Evolutionary conservation across 1,140 invertebrate species (phyloP).

Genomic region (Neodiprion lecontei): DNA sequence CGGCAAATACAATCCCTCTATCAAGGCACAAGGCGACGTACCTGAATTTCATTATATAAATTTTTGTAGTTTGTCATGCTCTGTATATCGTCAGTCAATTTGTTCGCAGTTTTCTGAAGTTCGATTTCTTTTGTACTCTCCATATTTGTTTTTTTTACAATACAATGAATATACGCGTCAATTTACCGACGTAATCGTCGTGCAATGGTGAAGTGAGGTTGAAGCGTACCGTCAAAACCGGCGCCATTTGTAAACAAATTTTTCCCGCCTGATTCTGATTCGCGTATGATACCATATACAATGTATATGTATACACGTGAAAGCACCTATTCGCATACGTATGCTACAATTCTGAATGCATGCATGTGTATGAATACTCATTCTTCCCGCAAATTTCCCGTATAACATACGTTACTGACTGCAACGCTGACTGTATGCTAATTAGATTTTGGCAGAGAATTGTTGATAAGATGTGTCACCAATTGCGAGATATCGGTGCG

Average conservation of each 20-base stretch:
- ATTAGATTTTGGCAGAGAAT: too few relatives aligned
- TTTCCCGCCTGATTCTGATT: background rate
- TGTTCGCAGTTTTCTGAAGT: constrained; percentile 68
- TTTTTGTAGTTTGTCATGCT: constrained; percentile 69
- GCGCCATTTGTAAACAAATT: constrained; percentile 59
- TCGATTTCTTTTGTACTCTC: constrained; percentile 63
- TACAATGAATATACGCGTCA: constrained; percentile 1
- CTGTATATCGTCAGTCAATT: constrained; percentile 69
- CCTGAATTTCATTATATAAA: constrained; percentile 71
- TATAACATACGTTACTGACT: too few relatives aligned
- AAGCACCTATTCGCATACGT: too few relatives aligned
- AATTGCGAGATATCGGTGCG: too few relatives aligned
- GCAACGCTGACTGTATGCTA: too few relatives aligned
- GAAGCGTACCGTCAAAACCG: background rate
- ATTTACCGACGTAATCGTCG: constrained; percentile 1
- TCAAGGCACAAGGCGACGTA: constrained; percentile 35
- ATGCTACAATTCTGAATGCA: too few relatives aligned
- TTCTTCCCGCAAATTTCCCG: too few relatives aligned
- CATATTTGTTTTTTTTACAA: constrained; percentile 43
- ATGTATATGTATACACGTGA: too few relatives aligned
- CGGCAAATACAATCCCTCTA: too few relatives aligned
- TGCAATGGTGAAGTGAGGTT: constrained; percentile 10
- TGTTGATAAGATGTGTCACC: too few relatives aligned
- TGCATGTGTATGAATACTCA: too few relatives aligned
- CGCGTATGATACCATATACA: too few relatives aligned